Conservation (phyloP, 2,113 vertebrate genomes). For the Thryonomys swinderianus region DNA sequence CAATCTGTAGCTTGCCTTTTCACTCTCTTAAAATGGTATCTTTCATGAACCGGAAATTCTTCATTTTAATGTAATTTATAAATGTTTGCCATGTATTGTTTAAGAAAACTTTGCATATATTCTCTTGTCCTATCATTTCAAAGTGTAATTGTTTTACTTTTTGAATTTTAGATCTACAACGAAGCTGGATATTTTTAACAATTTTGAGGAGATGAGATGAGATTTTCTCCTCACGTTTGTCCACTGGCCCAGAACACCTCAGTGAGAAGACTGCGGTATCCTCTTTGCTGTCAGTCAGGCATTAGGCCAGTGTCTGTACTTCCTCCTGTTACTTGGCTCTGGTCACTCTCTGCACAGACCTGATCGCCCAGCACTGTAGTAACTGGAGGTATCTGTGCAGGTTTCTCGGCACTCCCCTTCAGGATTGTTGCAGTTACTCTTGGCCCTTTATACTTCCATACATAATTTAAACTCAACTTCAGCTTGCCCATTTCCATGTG, state of each 20-base stretch:
- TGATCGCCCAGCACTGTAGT: neutral
- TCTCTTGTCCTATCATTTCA: constrained; percentile 9
- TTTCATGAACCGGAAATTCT: constrained; percentile 50
- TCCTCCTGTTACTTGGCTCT: neutral
- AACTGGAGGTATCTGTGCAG: neutral
- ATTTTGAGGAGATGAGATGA: constrained; percentile 5
- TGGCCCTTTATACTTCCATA: neutral
- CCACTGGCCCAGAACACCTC: neutral
- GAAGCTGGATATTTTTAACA: neutral
- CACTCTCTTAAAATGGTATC: constrained; percentile 27
- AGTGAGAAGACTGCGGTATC: neutral
- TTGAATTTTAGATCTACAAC: neutral
- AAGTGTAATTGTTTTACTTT: neutral
- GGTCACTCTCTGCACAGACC: neutral
- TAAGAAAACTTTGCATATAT: constrained; percentile 6
- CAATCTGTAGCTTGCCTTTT: constrained; percentile 28
- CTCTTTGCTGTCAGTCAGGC: neutral
- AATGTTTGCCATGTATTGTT: neutral
- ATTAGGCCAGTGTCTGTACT: neutral
- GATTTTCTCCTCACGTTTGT: neutral
- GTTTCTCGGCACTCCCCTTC: neutral
- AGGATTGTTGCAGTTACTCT: neutral
- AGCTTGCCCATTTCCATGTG: neutral
- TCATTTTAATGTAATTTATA: constrained; percentile 55
- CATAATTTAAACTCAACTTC: neutral